A percentile compares a stretch with the other conserved stretches of the same genome.
phyloP scores from a whole-genome alignment of 2,113 vertebrate genomes.

The Sinocyclocheilus maitianheensis region DNA sequence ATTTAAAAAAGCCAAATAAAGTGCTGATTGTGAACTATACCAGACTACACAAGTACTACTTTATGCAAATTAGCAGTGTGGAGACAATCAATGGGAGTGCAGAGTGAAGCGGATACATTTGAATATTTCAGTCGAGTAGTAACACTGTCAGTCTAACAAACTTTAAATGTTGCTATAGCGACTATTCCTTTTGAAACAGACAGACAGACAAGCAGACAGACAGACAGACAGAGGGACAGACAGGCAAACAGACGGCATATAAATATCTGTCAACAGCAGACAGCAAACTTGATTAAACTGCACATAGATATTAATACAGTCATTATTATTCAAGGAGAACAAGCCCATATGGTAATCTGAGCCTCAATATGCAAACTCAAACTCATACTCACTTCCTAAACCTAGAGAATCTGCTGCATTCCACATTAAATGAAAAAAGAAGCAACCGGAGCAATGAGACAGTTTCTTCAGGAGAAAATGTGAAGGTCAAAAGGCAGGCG shows the following conservation, averaged over 20 bases:
- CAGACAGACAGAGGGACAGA: not conserved
- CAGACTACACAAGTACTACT: not conserved
- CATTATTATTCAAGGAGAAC: conserved; percentile 43
- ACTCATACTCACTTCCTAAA: conserved; percentile 4
- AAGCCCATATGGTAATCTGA: conserved; percentile 20
- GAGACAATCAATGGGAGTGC: not conserved
- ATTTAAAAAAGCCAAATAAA: not conserved
- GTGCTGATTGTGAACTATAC: not conserved
- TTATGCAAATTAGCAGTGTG: not conserved
- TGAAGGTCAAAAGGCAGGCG: not conserved
- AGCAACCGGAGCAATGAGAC: not conserved
- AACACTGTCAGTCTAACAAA: not conserved
- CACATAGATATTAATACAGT: conserved; percentile 35
- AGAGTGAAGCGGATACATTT: not conserved
- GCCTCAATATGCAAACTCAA: conserved; percentile 29
- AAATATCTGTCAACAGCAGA: conserved; percentile 12
- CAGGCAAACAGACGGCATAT: not conserved
- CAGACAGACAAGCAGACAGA: not conserved
- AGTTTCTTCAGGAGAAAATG: not conserved
- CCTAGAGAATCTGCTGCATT: not conserved
- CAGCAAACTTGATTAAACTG: conserved; percentile 30
- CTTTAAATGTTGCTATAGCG: conserved; percentile 1
- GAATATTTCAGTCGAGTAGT: not conserved
- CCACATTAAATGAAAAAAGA: not conserved
- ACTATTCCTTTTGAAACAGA: not conserved